These are phyloP conservation scores for Mantis religiosa DNA, from an alignment of 2,888 invertebrate genomes.

Conservation along the genomic window DNA sequence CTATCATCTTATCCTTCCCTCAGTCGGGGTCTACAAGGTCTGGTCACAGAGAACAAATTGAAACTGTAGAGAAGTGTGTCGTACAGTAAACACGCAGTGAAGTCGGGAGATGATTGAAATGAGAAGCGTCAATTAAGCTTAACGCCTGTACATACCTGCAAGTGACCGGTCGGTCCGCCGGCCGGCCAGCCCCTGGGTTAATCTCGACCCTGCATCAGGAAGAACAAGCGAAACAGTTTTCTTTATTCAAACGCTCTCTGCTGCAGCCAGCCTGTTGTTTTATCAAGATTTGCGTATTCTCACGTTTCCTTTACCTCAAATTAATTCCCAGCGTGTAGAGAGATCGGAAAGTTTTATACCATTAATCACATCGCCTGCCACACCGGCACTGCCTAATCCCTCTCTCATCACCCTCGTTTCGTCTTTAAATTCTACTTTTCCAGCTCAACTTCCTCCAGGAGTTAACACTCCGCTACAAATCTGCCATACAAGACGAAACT, in stretches of 20 bases:
- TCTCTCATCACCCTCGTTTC: not conserved
- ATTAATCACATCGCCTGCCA: slow-evolving; percentile 19
- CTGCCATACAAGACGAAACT: too few relatives aligned
- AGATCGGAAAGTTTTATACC: slow-evolving; percentile 20
- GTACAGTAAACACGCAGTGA: too few relatives aligned
- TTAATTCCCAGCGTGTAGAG: slow-evolving; percentile 29
- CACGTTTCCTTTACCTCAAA: slow-evolving; percentile 40
- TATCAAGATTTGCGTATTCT: slow-evolving; percentile 47
- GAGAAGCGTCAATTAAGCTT: not conserved
- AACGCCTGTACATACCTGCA: not conserved
- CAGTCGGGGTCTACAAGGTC: too few relatives aligned
- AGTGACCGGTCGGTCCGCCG: not conserved
- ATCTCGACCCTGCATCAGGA: not conserved
- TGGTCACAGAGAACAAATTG: too few relatives aligned
- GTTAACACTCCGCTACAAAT: too few relatives aligned
- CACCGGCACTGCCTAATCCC: slow-evolving; percentile 11
- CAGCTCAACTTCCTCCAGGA: too few relatives aligned
- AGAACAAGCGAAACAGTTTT: slow-evolving; percentile 21
- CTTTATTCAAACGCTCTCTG: slow-evolving; percentile 24
- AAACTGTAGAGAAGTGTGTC: too few relatives aligned
- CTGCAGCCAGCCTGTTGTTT: slow-evolving; percentile 35
- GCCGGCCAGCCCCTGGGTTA: too few relatives aligned
- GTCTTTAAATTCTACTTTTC: too few relatives aligned
- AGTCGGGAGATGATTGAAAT: not conserved
- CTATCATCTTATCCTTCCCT: too few relatives aligned